These are phyloP conservation scores for Thalassoma bifasciatum DNA, from an alignment of 2,113 vertebrate species.

Conservation along the genomic window DNA sequence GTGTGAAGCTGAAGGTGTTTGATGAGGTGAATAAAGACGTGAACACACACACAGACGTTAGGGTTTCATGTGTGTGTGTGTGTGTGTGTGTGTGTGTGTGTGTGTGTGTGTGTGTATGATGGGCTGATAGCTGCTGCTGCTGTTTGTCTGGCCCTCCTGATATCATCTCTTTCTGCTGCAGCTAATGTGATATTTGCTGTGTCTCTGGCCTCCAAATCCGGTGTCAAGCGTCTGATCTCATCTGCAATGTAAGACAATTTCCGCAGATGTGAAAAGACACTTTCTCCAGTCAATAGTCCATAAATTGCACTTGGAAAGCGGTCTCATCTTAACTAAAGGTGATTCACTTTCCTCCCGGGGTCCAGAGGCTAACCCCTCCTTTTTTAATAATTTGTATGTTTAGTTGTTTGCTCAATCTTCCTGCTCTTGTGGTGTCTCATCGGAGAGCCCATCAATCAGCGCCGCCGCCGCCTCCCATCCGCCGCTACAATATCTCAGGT, in stretches of 20 bases:
- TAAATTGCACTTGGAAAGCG: slow-evolving; percentile 94
- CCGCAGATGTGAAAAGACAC: slow-evolving; percentile 91
- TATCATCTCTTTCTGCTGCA: slow-evolving; percentile 88
- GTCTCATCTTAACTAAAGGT: slow-evolving; percentile 92
- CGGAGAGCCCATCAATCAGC: slow-evolving; percentile 91
- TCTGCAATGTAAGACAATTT: slow-evolving; percentile 99
- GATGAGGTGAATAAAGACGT: too few species aligned
- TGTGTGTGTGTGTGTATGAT: slow-evolving; percentile 67
- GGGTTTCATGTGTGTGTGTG: background rate
- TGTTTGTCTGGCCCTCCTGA: slow-evolving; percentile 84
- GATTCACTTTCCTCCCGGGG: slow-evolving; percentile 84
- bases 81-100: slow-evolving; percentile 46
- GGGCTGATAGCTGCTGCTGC: slow-evolving; percentile 86
- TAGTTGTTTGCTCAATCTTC: slow-evolving; percentile 92
- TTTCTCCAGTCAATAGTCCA: slow-evolving; percentile 95
- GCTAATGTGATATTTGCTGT: slow-evolving; percentile 89
- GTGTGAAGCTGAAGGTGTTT: too few species aligned
- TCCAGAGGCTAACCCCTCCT: slow-evolving; percentile 81
- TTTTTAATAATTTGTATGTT: slow-evolving; percentile 99
- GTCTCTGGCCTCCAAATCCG: slow-evolving; percentile 78
- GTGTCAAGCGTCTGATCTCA: slow-evolving; percentile 93
- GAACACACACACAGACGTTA: too few species aligned
- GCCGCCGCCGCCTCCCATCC: slow-evolving; percentile 86
- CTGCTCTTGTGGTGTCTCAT: slow-evolving; percentile 87
- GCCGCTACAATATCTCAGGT: slow-evolving; percentile 89